Conservation (phyloP, 2,888 invertebrate species). For the Tuberolachnus salignus region DNA sequence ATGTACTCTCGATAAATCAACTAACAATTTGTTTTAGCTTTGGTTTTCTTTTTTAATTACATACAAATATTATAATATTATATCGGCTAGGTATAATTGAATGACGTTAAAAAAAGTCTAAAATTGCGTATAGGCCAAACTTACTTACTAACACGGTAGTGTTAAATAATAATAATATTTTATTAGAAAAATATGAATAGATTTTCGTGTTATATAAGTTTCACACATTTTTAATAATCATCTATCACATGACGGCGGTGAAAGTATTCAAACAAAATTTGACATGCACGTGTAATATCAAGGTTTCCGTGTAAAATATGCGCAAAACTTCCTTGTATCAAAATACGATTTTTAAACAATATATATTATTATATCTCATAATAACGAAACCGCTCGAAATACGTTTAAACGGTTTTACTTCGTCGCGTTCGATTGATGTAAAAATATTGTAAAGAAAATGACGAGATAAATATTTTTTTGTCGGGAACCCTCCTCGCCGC, state of each 20-base stretch:
- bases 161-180: background rate
- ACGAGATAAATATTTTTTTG: conserved; percentile 24
- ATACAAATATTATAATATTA: background rate
- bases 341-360: background rate
- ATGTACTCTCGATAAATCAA: no score
- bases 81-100: background rate
- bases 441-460: background rate
- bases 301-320: background rate
- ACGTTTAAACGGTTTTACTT: conserved; percentile 31
- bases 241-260: background rate
- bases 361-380: no score
- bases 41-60: background rate
- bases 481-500: conserved; percentile 41
- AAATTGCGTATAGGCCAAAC: background rate
- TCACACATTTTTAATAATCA: background rate
- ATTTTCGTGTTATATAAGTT: no score
- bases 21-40: no score
- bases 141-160: no score
- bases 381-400: background rate
- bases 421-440: background rate
- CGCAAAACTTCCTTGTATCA: background rate
- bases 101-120: background rate
- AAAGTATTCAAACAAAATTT: conserved; percentile 25
- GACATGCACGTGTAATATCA: background rate
- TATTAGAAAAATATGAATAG: background rate